phyloP scores from a whole-genome alignment of 2,888 invertebrate species.

The Gari tellinella region DNA sequence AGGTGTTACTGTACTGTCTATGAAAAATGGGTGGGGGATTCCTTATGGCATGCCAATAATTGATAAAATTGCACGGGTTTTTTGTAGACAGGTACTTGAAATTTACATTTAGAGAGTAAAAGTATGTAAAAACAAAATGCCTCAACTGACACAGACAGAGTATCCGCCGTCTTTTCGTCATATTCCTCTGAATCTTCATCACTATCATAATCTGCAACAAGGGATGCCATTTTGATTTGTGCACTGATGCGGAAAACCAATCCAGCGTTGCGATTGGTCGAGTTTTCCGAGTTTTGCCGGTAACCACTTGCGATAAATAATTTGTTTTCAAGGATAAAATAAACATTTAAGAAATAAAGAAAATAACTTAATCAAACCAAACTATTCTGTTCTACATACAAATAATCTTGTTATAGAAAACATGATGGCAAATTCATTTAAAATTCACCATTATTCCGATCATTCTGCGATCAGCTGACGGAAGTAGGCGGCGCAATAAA shows the following conservation, averaged over 20 bases:
- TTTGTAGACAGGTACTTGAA: too few species aligned
- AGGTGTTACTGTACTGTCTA: too few species aligned
- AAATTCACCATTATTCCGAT: constrained; percentile 39
- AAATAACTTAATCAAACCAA: neutral
- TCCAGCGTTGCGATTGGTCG: constrained; percentile 65
- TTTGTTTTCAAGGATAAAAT: too few species aligned
- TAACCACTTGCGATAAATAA: constrained; percentile 33
- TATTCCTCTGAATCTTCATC: constrained; percentile 68
- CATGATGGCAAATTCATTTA: constrained; percentile 1
- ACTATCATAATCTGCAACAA: constrained; percentile 82
- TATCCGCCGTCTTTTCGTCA: constrained; percentile 1
- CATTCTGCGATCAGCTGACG: constrained; percentile 81
- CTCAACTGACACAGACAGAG: constrained; percentile 29
- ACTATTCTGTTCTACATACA: neutral
- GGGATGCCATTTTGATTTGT: constrained; percentile 75
- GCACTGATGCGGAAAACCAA: constrained; percentile 26
- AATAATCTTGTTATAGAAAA: neutral
- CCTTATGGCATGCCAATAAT: too few species aligned
- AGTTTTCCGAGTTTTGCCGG: constrained; percentile 57
- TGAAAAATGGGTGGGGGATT: too few species aligned
- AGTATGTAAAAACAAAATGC: neutral
- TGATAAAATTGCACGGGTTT: too few species aligned
- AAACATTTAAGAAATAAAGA: neutral
- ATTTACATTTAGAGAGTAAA: neutral
- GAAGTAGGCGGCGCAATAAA: constrained; percentile 75